phyloP scores from a whole-genome alignment of 92 coral and sea anemone species.

The Paragorgia papillata region DNA sequence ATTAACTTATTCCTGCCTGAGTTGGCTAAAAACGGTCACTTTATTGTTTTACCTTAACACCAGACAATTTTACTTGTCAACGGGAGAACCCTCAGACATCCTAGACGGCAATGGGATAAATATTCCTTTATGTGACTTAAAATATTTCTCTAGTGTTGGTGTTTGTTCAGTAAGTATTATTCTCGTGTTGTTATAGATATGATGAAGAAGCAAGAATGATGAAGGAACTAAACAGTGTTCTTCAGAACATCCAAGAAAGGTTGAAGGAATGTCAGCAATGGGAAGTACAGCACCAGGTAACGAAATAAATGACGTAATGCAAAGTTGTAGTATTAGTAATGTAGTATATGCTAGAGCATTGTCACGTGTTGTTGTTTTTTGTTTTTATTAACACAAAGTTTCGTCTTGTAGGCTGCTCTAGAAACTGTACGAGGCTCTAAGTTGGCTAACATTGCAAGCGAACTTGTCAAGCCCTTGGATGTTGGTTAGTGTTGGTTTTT shows the following conservation, averaged over 20 bases:
- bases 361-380: background rate
- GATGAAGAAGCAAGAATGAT: constrained; percentile 80
- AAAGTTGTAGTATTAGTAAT: background rate
- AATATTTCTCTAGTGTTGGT: no score
- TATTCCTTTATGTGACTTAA: no score
- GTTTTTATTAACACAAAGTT: background rate
- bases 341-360: background rate
- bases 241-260: constrained; percentile 77
- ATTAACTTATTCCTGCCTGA: no score
- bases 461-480: constrained; percentile 85
- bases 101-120: no score
- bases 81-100: no score
- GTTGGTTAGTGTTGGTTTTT: constrained; percentile 63
- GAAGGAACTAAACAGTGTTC: constrained; percentile 73
- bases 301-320: background rate
- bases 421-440: constrained; percentile 86
- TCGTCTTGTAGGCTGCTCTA: constrained; percentile 66
- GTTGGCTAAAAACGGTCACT: no score
- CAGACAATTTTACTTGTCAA: no score
- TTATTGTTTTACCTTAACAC: no score
- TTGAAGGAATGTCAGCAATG: constrained; percentile 91
- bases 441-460: constrained; percentile 75
- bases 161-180: background rate
- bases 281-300: constrained; percentile 95
- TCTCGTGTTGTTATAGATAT: constrained; percentile 58